These are phyloP conservation scores for Agriopis aurantiaria DNA, from an alignment of 2,888 invertebrate genomes.

Conservation along the genomic window DNA sequence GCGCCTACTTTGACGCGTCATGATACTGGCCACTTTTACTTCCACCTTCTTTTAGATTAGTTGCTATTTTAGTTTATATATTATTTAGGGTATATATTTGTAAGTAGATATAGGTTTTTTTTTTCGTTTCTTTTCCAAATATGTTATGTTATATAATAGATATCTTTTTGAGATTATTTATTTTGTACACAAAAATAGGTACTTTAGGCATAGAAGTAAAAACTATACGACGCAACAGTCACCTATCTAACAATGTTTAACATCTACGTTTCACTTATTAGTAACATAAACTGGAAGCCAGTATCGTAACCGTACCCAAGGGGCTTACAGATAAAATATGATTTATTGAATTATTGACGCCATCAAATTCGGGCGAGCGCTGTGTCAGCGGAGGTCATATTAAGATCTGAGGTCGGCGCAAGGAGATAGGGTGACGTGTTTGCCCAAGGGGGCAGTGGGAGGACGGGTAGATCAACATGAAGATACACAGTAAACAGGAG, in stretches of 20 bases:
- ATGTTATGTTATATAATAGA: too few species aligned
- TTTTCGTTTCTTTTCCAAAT: not conserved
- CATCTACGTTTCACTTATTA: constrained; percentile 7
- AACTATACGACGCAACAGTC: too few species aligned
- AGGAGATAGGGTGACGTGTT: constrained; percentile 50
- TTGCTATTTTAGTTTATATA: too few species aligned
- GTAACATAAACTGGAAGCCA: constrained; percentile 20
- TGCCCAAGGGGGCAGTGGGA: constrained; percentile 44
- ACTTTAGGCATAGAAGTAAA: too few species aligned
- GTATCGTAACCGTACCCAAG: constrained; percentile 22
- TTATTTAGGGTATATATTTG: too few species aligned
- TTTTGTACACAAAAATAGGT: not conserved
- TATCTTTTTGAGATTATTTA: not conserved
- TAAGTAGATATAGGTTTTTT: not conserved
- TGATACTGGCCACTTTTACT: too few species aligned
- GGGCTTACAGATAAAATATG: constrained; percentile 41
- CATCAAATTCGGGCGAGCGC: constrained; percentile 45
- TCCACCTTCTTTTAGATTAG: too few species aligned
- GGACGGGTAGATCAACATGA: constrained; percentile 50
- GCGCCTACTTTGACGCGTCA: too few species aligned
- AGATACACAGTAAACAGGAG: constrained; percentile 13
- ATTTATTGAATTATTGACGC: constrained; percentile 47
- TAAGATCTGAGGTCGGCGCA: constrained; percentile 49
- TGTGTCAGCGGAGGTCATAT: constrained; percentile 49
- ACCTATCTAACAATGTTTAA: too few species aligned